These are phyloP conservation scores for Oreochromis niloticus DNA, from an alignment of 2,113 vertebrate genomes.

Conservation along the genomic window DNA sequence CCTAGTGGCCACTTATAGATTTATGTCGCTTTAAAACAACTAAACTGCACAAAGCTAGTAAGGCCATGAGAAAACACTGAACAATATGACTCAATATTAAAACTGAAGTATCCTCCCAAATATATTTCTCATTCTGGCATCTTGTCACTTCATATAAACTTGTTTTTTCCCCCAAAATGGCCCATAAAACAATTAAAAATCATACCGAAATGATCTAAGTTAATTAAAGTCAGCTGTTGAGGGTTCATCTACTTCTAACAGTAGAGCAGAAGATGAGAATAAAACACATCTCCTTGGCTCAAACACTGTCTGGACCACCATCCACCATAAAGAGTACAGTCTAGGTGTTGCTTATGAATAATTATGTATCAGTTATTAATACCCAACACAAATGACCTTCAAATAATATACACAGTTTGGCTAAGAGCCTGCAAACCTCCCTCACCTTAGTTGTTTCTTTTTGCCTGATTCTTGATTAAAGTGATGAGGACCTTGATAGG, in stretches of 20 bases:
- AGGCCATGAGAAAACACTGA: neutral
- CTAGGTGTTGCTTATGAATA: neutral
- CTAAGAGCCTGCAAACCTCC: neutral
- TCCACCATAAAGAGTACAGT: neutral
- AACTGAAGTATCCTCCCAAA: neutral
- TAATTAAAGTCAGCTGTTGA: neutral
- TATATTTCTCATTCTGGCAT: neutral
- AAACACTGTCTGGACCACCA: neutral
- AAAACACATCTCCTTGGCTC: neutral
- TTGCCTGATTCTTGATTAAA: neutral
- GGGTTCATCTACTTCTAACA: neutral
- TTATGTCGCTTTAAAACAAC: neutral
- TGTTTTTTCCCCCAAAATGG: rapidly evolving
- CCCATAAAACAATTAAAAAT: neutral
- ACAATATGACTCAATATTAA: neutral
- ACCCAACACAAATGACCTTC: neutral
- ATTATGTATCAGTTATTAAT: neutral
- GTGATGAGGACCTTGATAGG: neutral
- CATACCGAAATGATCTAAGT: neutral
- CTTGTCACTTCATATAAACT: neutral
- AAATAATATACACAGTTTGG: neutral
- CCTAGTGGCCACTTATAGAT: neutral
- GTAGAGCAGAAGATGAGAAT: neutral
- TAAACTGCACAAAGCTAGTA: neutral
- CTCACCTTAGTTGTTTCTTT: neutral